Percentiles rank a stretch among this genome's conserved stretches.
phyloP scores from a whole-genome alignment of 1,140 invertebrate species.

The Pseudomyrmex flavicornis region DNA sequence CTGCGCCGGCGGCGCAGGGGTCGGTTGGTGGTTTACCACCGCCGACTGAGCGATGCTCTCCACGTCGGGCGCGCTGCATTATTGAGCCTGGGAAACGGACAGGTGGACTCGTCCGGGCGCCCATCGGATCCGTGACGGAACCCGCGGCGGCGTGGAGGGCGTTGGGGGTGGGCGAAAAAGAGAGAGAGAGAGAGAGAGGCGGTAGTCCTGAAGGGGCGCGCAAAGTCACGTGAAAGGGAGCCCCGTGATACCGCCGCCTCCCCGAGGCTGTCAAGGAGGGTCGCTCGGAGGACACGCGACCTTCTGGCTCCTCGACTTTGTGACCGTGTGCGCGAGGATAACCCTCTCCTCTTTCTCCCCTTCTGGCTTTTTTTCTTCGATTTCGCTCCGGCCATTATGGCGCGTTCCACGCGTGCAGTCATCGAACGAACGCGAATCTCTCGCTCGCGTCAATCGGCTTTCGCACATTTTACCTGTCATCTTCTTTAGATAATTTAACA shows the following conservation, averaged over 20 bases:
- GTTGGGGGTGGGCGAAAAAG: slow-evolving; percentile 9
- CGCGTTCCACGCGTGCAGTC: too few species aligned
- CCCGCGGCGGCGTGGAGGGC: slow-evolving; percentile 14
- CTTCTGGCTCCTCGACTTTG: slow-evolving; percentile 52
- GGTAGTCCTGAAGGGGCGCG: slow-evolving; percentile 34
- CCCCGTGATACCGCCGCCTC: background rate
- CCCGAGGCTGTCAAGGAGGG: slow-evolving; percentile 7
- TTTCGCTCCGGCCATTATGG: background rate
- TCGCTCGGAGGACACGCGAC: slow-evolving; percentile 55
- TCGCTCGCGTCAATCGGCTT: too few species aligned
- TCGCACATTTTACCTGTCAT: too few species aligned
- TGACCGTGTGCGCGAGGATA: slow-evolving; percentile 31
- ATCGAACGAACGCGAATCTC: too few species aligned
- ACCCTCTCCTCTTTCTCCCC: background rate
- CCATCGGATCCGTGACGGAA: slow-evolving; percentile 71
- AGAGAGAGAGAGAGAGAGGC: slow-evolving; percentile 7
- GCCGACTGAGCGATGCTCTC: slow-evolving; percentile 74
- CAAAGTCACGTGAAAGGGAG: slow-evolving; percentile 23
- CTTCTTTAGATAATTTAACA: too few species aligned
- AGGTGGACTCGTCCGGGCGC: slow-evolving; percentile 73
- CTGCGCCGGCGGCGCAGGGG: slow-evolving; percentile 22
- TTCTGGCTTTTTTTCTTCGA: background rate
- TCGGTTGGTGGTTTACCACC: slow-evolving; percentile 69
- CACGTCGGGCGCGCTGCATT: slow-evolving; percentile 78
- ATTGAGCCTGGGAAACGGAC: slow-evolving; percentile 82